A percentile compares a stretch with the other conserved stretches of the same genome.
Conservation (phyloP, 2,888 invertebrate genomes). For the Cylindroiulus punctatus region DNA sequence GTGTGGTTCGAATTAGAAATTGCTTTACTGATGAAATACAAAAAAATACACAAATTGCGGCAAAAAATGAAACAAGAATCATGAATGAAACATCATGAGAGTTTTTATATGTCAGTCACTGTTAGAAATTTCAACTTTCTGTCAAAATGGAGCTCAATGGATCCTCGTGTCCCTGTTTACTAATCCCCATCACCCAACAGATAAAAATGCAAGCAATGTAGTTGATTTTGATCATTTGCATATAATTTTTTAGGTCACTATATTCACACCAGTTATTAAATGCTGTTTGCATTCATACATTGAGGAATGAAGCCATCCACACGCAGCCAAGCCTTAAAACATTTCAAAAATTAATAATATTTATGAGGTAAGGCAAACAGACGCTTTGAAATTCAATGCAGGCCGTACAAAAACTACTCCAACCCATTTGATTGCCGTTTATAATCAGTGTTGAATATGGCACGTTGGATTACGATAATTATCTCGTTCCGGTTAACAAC, state of each 20-base stretch:
- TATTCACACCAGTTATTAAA: background rate
- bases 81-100: too few relatives aligned
- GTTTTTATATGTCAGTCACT: too few relatives aligned
- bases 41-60: too few relatives aligned
- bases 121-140: background rate
- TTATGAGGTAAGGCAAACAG: background rate
- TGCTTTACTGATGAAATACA: too few relatives aligned
- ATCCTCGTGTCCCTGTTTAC: background rate
- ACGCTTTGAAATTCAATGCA: background rate
- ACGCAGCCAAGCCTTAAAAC: slow-evolving; percentile 18
- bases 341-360: background rate
- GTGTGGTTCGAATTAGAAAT: too few relatives aligned
- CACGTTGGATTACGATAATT: background rate
- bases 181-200: background rate
- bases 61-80: too few relatives aligned
- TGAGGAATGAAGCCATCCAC: background rate
- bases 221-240: background rate
- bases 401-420: background rate
- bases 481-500: slow-evolving; percentile 8
- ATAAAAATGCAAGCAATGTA: background rate
- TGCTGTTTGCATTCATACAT: background rate
- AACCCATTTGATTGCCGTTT: background rate
- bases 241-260: background rate
- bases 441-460: background rate
- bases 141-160: background rate